phyloP scores from a whole-genome alignment of 2,888 invertebrate genomes.

The Sympetrum striolatum region DNA sequence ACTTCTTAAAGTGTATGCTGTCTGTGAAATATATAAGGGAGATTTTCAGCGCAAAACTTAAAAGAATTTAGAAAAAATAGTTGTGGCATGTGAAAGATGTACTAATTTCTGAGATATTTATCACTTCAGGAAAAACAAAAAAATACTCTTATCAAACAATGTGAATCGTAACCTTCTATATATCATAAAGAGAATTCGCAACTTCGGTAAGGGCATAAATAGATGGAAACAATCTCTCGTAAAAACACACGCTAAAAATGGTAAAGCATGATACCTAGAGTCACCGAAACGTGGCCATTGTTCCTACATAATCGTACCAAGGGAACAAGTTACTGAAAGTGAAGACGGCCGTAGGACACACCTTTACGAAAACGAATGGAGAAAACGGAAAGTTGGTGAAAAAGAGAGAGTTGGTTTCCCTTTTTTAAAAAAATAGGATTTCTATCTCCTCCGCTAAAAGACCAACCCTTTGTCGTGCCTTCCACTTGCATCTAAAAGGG shows the following conservation, averaged over 20 bases:
- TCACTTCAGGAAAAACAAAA: no score
- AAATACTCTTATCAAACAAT: no score
- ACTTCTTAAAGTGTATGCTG: no score
- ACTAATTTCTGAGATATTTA: no score
- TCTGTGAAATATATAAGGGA: no score
- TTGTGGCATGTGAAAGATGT: no score
- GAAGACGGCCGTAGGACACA: no score
- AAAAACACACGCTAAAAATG: not conserved
- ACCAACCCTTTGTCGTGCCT: not conserved
- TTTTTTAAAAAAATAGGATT: not conserved
- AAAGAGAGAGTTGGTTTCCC: not conserved
- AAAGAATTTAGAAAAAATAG: no score
- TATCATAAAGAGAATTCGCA: no score
- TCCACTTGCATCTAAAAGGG: not conserved
- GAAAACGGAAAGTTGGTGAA: not conserved
- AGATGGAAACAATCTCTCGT: not conserved
- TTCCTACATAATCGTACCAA: not conserved
- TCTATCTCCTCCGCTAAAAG: not conserved
- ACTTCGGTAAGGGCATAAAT: no score
- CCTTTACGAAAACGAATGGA: not conserved
- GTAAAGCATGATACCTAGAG: not conserved
- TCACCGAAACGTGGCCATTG: not conserved
- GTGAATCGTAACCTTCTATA: no score
- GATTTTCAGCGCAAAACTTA: no score
- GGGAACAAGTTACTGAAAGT: not conserved